Percentiles rank a stretch among this genome's conserved stretches.
These are phyloP conservation scores for Montifringilla adamsi DNA, from an alignment of 2,113 vertebrate genomes.

Conservation along the genomic window DNA sequence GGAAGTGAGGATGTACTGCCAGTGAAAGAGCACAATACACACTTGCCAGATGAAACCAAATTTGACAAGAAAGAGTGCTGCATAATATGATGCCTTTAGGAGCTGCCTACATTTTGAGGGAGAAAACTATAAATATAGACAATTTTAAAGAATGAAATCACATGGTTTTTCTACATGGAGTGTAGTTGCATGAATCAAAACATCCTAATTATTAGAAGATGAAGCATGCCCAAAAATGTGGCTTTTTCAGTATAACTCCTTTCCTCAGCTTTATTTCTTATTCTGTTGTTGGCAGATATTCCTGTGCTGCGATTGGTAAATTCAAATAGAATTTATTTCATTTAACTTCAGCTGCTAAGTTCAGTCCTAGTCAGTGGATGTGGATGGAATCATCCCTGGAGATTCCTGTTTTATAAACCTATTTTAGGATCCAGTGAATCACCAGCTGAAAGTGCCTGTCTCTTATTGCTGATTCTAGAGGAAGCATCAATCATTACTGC, in stretches of 20 bases:
- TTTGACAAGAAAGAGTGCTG: not conserved
- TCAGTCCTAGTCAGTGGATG: constrained; percentile 2
- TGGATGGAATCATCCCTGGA: constrained; percentile 49
- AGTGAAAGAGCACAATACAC: not conserved
- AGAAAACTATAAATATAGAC: not conserved
- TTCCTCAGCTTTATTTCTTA: not conserved
- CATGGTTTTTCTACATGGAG: not conserved
- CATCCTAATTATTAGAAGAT: not conserved
- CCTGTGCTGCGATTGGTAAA: not conserved
- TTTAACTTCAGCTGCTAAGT: not conserved
- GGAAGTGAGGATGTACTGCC: not conserved
- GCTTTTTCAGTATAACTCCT: not conserved
- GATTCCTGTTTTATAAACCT: constrained; percentile 47
- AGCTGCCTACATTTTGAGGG: not conserved
- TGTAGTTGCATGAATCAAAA: not conserved
- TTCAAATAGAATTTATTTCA: not conserved
- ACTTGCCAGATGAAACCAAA: not conserved
- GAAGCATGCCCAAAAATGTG: not conserved
- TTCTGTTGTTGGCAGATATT: not conserved
- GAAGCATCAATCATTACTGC: constrained; percentile 36
- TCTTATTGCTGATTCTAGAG: constrained; percentile 10
- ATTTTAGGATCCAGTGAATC: constrained; percentile 58
- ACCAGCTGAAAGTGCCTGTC: constrained; percentile 42
- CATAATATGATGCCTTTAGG: not conserved
- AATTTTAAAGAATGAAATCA: not conserved